Conservation (phyloP, 2,888 invertebrate genomes). For the Onchidella celtica region DNA sequence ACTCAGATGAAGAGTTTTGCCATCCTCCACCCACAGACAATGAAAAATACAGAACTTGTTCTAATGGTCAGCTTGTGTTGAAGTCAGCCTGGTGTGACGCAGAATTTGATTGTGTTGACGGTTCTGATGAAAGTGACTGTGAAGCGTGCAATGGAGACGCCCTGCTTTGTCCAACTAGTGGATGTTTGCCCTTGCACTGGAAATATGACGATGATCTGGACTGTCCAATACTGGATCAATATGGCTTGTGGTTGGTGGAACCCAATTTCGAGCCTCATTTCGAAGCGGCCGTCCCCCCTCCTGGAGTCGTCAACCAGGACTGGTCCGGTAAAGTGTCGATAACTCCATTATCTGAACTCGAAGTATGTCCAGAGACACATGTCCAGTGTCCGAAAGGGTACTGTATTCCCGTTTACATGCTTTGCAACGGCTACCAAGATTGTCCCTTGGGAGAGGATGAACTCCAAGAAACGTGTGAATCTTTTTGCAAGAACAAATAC, state of each 20-base stretch:
- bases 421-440: slow-evolving; percentile 32
- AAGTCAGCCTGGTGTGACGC: not conserved
- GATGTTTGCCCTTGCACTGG: not conserved
- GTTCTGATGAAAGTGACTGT: not conserved
- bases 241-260: not conserved
- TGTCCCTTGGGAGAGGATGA: slow-evolving; percentile 10
- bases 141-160: not conserved
- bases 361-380: slow-evolving; percentile 11
- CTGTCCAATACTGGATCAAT: not conserved
- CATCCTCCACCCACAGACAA: not conserved
- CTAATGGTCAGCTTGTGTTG: not conserved
- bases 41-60: not conserved
- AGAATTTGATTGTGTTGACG: not conserved
- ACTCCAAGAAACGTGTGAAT: not conserved
- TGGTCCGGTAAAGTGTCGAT: not conserved
- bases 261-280: not conserved
- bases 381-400: slow-evolving; percentile 9
- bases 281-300: not conserved
- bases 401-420: slow-evolving; percentile 35
- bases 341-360: not conserved
- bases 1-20: slow-evolving; percentile 43
- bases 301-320: slow-evolving; percentile 24
- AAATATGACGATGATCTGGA: not conserved
- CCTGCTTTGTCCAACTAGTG: not conserved
- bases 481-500: slow-evolving; percentile 1